Base-by-base conservation (phyloP, 2,797 vertebrate species). In the Hafferia zeledoni region DNA sequence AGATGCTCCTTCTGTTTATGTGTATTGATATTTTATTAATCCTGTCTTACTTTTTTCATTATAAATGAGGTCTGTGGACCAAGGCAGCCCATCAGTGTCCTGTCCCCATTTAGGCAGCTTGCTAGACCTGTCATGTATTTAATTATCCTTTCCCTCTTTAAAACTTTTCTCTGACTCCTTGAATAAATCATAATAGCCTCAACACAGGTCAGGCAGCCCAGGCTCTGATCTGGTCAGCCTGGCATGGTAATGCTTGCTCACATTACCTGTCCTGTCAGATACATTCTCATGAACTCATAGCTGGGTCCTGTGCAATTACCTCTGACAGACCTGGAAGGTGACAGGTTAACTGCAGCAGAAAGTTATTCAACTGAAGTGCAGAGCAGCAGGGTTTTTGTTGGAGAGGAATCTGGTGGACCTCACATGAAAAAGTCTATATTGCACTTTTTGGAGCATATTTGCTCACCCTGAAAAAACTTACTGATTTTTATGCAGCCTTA, bases 101-200 rank as follows among this genome's bases (percentile, higher is more conserved):
- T 83, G 4, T 2, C 25, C 4, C 14, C 3, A 11, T 47, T 76
- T 46, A 74, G 14, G 44, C 10, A 67, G 28, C 9, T 56, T 81
- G 11, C 37, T 52, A 49, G 44, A 87, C 15, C 27, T 85, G 33
- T 64, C 43, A 68, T 17, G 17, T 80, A 35, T 64, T 71, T 19
- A 27, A n/a, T 60, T 83, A 27, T 43, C 37, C 56, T 87, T 90
- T 74, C 3, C 14, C 20, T 74, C 22, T 77, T 59, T 17, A 25
- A 57, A 78, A 69, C 25, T 74, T 69, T 17, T 41, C 41, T 53
- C 61, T 77, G 52, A 89, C 41, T 92, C 71, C 33, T 89, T 94
- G 76, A 94, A 86, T 94, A 95, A 96, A 83, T 94, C 82, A 59
- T 61, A 81, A 22, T 12, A 46, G 25, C 31, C 8, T 90, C 43